phyloP scores from a whole-genome alignment of 2,888 invertebrate genomes.

The Nomada lathburiana region DNA sequence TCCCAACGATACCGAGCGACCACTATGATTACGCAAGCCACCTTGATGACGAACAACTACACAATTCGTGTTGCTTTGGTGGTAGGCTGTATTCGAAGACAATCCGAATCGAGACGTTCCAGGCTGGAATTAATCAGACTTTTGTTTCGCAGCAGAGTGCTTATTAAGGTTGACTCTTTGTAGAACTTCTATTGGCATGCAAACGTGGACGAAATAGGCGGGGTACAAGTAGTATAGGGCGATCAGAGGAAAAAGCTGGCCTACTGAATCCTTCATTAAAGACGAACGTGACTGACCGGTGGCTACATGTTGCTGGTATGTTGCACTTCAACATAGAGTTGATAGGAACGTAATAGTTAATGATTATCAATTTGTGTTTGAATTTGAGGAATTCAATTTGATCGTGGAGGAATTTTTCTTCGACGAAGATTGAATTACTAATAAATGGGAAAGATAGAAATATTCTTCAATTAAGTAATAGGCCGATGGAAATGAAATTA shows the following conservation, averaged over 20 bases:
- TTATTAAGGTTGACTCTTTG: conserved; percentile 81
- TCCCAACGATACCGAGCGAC: conserved; percentile 81
- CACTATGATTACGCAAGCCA: conserved; percentile 82
- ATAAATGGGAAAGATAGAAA: no score
- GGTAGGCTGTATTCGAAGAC: conserved; percentile 50
- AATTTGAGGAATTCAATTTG: background rate
- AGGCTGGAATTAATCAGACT: conserved; percentile 82
- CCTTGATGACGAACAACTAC: conserved; percentile 76
- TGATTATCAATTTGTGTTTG: background rate
- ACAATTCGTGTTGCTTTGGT: conserved; percentile 55
- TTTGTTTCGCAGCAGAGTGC: conserved; percentile 82
- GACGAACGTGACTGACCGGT: conserved; percentile 50
- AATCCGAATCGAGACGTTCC: conserved; percentile 71
- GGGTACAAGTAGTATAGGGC: background rate
- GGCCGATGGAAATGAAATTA: no score
- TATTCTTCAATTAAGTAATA: no score
- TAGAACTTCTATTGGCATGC: conserved; percentile 78
- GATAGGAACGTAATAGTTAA: background rate
- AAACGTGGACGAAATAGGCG: conserved; percentile 69
- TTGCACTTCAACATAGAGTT: background rate
- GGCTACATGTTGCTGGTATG: background rate
- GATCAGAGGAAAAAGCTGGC: conserved; percentile 38
- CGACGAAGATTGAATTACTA: no score
- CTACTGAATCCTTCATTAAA: conserved; percentile 53
- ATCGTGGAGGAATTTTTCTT: no score